Base-by-base conservation (phyloP, 2,113 vertebrate genomes). In the Pogona vitticeps region DNA sequence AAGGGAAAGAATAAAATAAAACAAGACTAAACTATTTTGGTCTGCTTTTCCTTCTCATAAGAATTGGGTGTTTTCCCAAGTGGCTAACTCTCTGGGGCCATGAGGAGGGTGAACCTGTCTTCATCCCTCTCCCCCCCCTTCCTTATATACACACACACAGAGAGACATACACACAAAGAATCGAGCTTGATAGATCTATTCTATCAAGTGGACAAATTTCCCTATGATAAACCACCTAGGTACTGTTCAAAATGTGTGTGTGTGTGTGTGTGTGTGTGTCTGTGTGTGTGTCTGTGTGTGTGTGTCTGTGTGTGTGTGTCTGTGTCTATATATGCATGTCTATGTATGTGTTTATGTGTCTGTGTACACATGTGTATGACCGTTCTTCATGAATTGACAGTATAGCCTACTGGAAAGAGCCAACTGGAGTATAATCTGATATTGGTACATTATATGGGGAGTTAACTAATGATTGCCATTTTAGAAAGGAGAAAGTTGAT, bases 1-100 rank as follows among this genome's bases (percentile, higher is more conserved):
- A 90, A 93, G 81, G 94, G 59, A 59, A 85, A 80, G 80, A 80
- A 61, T 40, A 85, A 65, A 65, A 63, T 84, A 79, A 78, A 95
- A 95, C 92, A 95, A 95, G 93, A 95, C 95, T 95, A 95, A 95
- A 95, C 95, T 95, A 95, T 95, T 95, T 95, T 93, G 89, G 93
- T 94, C 94, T 94, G 93, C 93, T 95, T 95, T 95, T 93, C 91
- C 85, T 90, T 95, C 94, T 94, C 93, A 91, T 95, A 93, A 95
- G 94, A 94, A 91, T 95, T 95, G 94, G 95, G 94, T 94, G 93
- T 93, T 93, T 95, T 95, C 95, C 95, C 95, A 95, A 94, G 93
- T 94, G 95, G 93, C 87, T 87, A 91, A 91, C n/a, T 18, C 80
- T 86, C 83, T 0, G 26, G 82, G 94, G 85, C 68, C 78, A 85